These are phyloP conservation scores for Drosophila kikkawai DNA, from an alignment of 1,140 invertebrate species.

Conservation along the genomic window DNA sequence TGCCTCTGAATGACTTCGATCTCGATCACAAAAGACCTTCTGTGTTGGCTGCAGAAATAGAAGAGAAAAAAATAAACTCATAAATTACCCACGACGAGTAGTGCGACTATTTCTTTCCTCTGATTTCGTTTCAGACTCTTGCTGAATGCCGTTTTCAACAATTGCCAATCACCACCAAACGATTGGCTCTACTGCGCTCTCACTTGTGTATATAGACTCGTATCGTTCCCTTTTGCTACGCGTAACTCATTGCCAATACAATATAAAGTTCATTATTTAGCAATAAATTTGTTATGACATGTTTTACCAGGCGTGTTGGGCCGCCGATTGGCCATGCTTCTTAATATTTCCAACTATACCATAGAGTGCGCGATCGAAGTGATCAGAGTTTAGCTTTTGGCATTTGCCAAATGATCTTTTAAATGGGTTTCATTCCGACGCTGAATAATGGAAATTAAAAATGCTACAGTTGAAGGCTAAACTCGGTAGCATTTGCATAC, in stretches of 20 bases:
- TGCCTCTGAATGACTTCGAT: slow-evolving; percentile 57
- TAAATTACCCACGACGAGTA: slow-evolving; percentile 61
- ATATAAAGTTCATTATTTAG: slow-evolving; percentile 79
- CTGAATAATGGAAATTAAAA: slow-evolving; percentile 44
- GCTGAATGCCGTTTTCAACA: slow-evolving; percentile 55
- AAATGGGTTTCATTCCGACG: slow-evolving; percentile 28
- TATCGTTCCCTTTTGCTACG: slow-evolving; percentile 46
- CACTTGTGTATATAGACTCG: slow-evolving; percentile 36
- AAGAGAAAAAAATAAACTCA: slow-evolving; percentile 62
- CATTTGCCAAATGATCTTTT: slow-evolving; percentile 57
- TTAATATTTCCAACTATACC: slow-evolving; percentile 2
- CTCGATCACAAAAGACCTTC: slow-evolving; percentile 73
- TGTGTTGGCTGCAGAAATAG: slow-evolving; percentile 45
- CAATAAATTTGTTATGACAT: slow-evolving; percentile 75
- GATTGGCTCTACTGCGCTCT: slow-evolving; percentile 55
- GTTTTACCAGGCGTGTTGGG: slow-evolving; percentile 58
- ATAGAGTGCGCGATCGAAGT: slow-evolving; percentile 11
- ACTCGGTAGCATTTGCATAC: slow-evolving; percentile 43
- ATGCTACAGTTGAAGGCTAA: slow-evolving; percentile 52
- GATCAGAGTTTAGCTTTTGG: slow-evolving; percentile 48
- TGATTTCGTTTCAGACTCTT: slow-evolving; percentile 38
- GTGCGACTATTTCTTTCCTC: slow-evolving; percentile 44
- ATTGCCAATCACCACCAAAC: slow-evolving; percentile 47
- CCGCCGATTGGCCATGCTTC: slow-evolving; percentile 57
- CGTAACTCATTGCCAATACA: slow-evolving; percentile 65